Conservation (phyloP, 2,113 vertebrate species). For the Procapra przewalskii region DNA sequence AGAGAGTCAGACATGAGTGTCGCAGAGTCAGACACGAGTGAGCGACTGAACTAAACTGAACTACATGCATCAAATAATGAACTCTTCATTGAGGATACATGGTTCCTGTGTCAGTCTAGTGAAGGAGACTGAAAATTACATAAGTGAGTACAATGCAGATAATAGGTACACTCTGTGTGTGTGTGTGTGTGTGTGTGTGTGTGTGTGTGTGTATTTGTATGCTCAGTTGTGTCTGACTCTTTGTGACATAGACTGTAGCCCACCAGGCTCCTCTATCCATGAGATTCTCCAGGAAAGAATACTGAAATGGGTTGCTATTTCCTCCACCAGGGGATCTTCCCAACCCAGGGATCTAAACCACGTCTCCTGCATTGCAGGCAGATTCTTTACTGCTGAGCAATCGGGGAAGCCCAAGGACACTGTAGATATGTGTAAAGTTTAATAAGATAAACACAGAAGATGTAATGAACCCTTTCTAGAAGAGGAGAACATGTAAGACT, state of each 20-base stretch:
- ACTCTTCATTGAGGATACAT: not conserved
- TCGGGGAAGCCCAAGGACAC: not conserved
- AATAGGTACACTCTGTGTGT: not conserved
- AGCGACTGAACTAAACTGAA: not conserved
- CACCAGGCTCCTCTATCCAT: not conserved
- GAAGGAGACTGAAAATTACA: not conserved
- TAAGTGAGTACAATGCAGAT: not conserved
- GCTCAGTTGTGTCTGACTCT: not conserved
- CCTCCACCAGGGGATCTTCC: not conserved
- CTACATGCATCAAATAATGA: not conserved
- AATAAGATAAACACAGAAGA: not conserved
- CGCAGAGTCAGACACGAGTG: fast-evolving
- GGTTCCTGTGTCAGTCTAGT: not conserved
- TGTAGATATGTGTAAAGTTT: not conserved
- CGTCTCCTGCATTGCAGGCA: not conserved
- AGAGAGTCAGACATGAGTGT: too few species aligned
- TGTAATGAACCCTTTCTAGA: not conserved
- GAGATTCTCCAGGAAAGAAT: not conserved
- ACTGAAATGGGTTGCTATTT: not conserved
- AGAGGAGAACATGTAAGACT: not conserved
- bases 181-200: not conserved
- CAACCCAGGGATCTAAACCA: not conserved
- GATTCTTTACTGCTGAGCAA: not conserved
- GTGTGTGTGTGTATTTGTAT: fast-evolving
- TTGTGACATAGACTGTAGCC: not conserved